phyloP scores from a whole-genome alignment of 2,888 invertebrate genomes.

The Oxyteleia sp. region DNA sequence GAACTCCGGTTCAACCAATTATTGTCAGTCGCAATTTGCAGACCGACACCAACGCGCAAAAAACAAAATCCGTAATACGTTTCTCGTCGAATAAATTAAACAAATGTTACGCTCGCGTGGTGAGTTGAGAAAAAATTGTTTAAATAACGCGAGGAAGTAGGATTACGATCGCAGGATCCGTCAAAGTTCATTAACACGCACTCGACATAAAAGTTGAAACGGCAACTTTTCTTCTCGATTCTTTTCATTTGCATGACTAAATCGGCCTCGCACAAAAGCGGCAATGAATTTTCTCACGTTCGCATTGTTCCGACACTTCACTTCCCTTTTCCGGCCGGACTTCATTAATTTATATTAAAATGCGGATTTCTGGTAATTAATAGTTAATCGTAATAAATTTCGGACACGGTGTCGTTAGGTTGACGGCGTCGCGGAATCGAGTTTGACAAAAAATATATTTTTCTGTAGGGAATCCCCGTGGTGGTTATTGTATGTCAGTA shows the following conservation, averaged over 20 bases:
- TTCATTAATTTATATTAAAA: slow-evolving; percentile 68
- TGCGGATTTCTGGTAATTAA: slow-evolving; percentile 44
- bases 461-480: neutral
- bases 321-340: slow-evolving; percentile 25
- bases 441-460: neutral
- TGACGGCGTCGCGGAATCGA: neutral
- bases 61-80: slow-evolving; percentile 1
- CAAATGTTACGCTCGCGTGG: slow-evolving; percentile 12
- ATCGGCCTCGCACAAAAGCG: slow-evolving; percentile 49
- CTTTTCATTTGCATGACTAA: slow-evolving; percentile 60
- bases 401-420: neutral
- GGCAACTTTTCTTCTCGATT: slow-evolving; percentile 47
- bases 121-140: neutral
- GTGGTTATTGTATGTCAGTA: no score
- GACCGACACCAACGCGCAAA: neutral
- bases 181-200: slow-evolving; percentile 53
- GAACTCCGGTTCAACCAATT: slow-evolving; percentile 15
- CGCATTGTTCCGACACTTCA: slow-evolving; percentile 42
- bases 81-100: slow-evolving; percentile 32
- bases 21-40: slow-evolving; percentile 9
- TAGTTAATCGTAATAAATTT: slow-evolving; percentile 26
- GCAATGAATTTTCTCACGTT: slow-evolving; percentile 54
- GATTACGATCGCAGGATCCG: neutral
- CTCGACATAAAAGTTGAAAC: slow-evolving; percentile 41
- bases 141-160: neutral